These are phyloP conservation scores for Galeruca laticollis DNA, from an alignment of 2,888 invertebrate species.

Conservation along the genomic window DNA sequence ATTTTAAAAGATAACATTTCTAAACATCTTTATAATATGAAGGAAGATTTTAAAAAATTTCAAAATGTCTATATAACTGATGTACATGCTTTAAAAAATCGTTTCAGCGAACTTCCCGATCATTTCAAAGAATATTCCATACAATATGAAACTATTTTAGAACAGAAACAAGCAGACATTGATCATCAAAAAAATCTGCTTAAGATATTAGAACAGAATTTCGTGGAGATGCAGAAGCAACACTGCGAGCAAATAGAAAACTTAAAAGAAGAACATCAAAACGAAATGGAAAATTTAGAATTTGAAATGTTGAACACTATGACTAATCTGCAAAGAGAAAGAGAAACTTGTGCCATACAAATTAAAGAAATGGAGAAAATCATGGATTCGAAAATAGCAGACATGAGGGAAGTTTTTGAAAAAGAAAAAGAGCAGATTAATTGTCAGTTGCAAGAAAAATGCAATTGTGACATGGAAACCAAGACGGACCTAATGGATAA, in stretches of 20 bases:
- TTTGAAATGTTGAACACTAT: conserved; percentile 59
- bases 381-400: conserved; percentile 48
- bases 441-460: conserved; percentile 54
- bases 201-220: conserved; percentile 47
- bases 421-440: conserved; percentile 56
- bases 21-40: conserved; percentile 43
- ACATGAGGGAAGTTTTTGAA: conserved; percentile 58
- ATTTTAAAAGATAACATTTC: conserved; percentile 59
- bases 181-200: conserved; percentile 48
- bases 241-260: conserved; percentile 54
- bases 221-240: conserved; percentile 45
- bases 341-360: conserved; percentile 48
- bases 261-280: conserved; percentile 54
- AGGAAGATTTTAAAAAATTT: conserved; percentile 44
- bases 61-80: conserved; percentile 31
- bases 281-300: conserved; percentile 60
- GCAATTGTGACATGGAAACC: neutral
- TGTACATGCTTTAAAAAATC: conserved; percentile 25
- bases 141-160: conserved; percentile 35
- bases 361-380: conserved; percentile 51
- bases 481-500: conserved; percentile 47
- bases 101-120: conserved; percentile 22
- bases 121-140: conserved; percentile 22
- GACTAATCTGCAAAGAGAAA: conserved; percentile 59
- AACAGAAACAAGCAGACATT: conserved; percentile 39